Conservation (phyloP, 2,888 invertebrate species). For the Catocala sponsa region DNA sequence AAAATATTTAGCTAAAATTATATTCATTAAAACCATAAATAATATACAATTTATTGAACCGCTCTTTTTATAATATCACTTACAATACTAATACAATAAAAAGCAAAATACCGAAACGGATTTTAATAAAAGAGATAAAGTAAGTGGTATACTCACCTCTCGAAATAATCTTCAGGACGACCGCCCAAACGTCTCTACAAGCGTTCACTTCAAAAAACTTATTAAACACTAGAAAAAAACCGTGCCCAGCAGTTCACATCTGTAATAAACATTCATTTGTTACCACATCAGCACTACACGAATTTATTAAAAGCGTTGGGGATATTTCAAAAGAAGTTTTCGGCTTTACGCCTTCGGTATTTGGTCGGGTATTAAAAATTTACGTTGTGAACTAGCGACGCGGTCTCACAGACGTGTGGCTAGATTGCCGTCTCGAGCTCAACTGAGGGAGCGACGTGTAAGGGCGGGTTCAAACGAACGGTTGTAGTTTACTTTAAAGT, state of each 20-base stretch:
- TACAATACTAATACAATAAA: not conserved
- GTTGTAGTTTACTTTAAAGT: constrained; percentile 31
- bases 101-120: not conserved
- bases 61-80: no score
- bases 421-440: constrained; percentile 53
- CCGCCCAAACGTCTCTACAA: constrained; percentile 65
- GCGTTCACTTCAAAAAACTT: constrained; percentile 79
- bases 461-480: constrained; percentile 42
- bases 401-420: constrained; percentile 45
- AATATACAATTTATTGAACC: no score
- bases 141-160: constrained; percentile 64
- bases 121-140: not conserved
- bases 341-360: constrained; percentile 57
- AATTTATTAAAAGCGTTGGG: constrained; percentile 47
- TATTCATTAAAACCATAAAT: no score
- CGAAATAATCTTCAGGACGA: constrained; percentile 75
- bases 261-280: constrained; percentile 46
- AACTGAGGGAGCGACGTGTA: constrained; percentile 46
- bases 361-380: constrained; percentile 78
- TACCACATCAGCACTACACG: constrained; percentile 59
- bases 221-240: constrained; percentile 64
- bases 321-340: constrained; percentile 54
- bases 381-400: constrained; percentile 56
- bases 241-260: constrained; percentile 51
- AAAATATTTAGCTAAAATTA: no score